Base-by-base conservation (phyloP, 2,113 vertebrate species). In the Dolichotis patagonum region DNA sequence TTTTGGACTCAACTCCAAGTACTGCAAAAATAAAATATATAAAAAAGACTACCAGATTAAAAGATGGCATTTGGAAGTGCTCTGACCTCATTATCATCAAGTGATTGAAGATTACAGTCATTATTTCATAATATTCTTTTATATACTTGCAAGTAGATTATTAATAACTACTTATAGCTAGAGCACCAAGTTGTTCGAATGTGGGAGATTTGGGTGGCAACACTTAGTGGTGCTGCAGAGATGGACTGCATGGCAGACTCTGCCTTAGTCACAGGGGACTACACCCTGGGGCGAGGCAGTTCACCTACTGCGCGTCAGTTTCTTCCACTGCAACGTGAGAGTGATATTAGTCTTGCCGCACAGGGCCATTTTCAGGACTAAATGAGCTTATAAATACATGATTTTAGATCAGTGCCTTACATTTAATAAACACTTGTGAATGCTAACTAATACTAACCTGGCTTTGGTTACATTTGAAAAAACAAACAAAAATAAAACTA, bases 81-180 rank as follows among this genome's bases (percentile, higher is more conserved):
- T 82, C n/a, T 90, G 38, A 82, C n/a, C 38, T 92, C 80, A 58
- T 78, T 91, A 56, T 63, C 24, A 26, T 85, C 82, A 94, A 77
- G 65, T 78, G 60, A 89, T 1, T 86, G 11, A 84, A 62, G 54
- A 14, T 35, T 87, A 60, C 30, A 43, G 54, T 60, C n/a, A 52
- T 84, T 77, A 90, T 96, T 97, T 85, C 11, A 95, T 86, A 49
- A 84, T 90, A 56, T n/a, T 49, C 13, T 71, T 46, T 16, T n/a
- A 22, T 49, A 38, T 52, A 80, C 56, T 24, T 49, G 75, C 35
- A 92, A 73, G 75, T 46, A 20, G 43, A 35, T 84, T 58, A 88
- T 73, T 90, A 90, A 86, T 73, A 80, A 80, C 46, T 46, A 41
- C 65, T 80, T 84, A 5, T 54, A 62, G 81, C 38, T 69, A 90